Evolutionary conservation across 2,888 invertebrate genomes (phyloP), one percentile per base, ranked within the genome.

Genomic region (Dasypogon diadema): DNA sequence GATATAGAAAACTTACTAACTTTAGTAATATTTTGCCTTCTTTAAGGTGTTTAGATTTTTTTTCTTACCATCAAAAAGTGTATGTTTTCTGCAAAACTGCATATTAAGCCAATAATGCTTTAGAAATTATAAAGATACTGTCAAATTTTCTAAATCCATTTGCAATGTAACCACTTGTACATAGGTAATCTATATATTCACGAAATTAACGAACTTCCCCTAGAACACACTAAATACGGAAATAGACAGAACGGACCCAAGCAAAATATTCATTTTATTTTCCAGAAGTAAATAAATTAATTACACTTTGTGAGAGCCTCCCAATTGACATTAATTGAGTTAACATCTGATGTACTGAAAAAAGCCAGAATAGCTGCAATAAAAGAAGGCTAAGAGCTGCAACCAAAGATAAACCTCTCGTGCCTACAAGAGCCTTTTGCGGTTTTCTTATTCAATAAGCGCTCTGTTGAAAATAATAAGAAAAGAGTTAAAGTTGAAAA

Each of bases 311-410:
- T 37, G 42, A n/a, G n/a, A 21, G 63, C 30, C 42, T 42, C 18
- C 63, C 63, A 63, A 63, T 63, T 63, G 42, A 63, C 42, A 42
- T 63, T 63, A 63, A 63, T 63, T 63, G 63, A 63, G 37, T 63
- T 63, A 63, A 22, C 37, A 2, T 63, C 42, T 34, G 42, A 63
- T 63, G 42, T 37, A 14, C 37, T 5, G 12, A 63, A 18, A 63
- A 63, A 63, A 63, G 63, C 14, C 37, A 12, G 21, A 30, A 26
- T 34, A 22, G 12, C 12, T 55, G 55, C 22, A 58, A 14, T 30
- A 58, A 58, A 6, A 58, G 5, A 4, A 48, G n/a, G 16, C 12
- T 26, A 58, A 34, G n/a, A 5, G 6, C 6, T 58, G 58, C 58
- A 58, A 8, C 34, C 58, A 30, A 58, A 58, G 58, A 58, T 58